Base-by-base conservation (phyloP, 2,797 vertebrate genomes). In the Carduelis carduelis region DNA sequence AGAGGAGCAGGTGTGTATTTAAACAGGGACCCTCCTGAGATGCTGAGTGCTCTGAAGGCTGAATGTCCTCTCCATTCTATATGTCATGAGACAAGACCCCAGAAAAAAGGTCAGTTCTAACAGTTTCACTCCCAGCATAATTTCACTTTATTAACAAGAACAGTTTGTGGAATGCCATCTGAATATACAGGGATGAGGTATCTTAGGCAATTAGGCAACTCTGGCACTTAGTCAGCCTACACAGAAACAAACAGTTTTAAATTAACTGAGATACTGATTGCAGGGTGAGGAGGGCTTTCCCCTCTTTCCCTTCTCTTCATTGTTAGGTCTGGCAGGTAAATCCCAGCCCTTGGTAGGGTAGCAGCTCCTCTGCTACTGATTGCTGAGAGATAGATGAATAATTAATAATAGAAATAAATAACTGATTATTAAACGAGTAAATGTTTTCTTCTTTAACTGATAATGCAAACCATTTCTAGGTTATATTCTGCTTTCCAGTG, bases 351-450 rank as follows among this genome's bases (percentile, higher is more conserved):
- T 90, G 39, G 57, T 70, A 78, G 28, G 71, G 74, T n/a, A 87
- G 83, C 53, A 88, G 76, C 43, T 59, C 41, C 2, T 66, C 52
- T 37, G 39, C 78, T 56, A 65, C 52, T 86, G 81, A 90, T 89
- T 19, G 6, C 70, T 78, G 74, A 32, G 84, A 93, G 87, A 66
- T 3, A 57, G 86, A 96, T 97, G 91, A 97, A 97, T 97, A 96
- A 96, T 97, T 96, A 95, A 97, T 96, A 81, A 86, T 7, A 95
- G 87, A 97, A 95, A 96, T 87, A 97, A 97, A 92, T 95, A 92
- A 91, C 80, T 56, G 76, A 87, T 96, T 94, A 96, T 97, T 97
- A 97, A 96, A 95, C 77, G 92, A 91, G 83, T 96, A 97, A 97
- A 96, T 50, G 85, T 96, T 97, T 96, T 92, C 96, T 79, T 96